These are phyloP conservation scores for Mizuhopecten yessoensis DNA, from an alignment of 1,140 invertebrate genomes.

Conservation along the genomic window DNA sequence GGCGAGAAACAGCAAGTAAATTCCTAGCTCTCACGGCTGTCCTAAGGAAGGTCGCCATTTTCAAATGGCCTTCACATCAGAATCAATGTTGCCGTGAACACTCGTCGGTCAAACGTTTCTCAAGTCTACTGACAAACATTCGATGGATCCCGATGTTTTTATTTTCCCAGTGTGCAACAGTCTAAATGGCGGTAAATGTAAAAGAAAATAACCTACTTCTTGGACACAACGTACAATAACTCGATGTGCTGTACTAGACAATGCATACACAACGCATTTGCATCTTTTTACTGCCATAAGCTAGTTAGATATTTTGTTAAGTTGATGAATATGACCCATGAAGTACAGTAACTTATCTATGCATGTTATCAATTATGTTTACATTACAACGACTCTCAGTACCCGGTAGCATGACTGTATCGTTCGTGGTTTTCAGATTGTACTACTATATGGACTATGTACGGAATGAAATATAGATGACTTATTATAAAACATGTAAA, in stretches of 20 bases:
- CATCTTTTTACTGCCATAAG: no score
- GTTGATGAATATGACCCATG: no score
- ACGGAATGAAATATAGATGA: no score
- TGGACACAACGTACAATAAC: no score
- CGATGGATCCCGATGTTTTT: not conserved
- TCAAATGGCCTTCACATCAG: not conserved
- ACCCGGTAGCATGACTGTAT: not conserved
- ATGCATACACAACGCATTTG: no score
- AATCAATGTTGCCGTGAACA: not conserved
- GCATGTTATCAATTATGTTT: not conserved
- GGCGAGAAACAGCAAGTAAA: slow-evolving; percentile 18
- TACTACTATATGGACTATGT: not conserved
- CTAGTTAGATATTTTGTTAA: no score
- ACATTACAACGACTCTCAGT: no score
- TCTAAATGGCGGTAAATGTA: slow-evolving; percentile 25
- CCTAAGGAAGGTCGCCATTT: slow-evolving; percentile 9
- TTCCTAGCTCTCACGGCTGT: not conserved
- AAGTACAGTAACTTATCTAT: not conserved
- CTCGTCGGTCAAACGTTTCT: not conserved
- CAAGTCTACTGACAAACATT: not conserved
- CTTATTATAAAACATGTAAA: no score
- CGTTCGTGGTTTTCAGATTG: not conserved
- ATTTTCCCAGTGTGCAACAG: slow-evolving; percentile 31
- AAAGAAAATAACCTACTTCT: not conserved
- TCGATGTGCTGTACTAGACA: no score